Conservation (phyloP, 2,888 invertebrate genomes). For the Drosophila imparisetae region DNA sequence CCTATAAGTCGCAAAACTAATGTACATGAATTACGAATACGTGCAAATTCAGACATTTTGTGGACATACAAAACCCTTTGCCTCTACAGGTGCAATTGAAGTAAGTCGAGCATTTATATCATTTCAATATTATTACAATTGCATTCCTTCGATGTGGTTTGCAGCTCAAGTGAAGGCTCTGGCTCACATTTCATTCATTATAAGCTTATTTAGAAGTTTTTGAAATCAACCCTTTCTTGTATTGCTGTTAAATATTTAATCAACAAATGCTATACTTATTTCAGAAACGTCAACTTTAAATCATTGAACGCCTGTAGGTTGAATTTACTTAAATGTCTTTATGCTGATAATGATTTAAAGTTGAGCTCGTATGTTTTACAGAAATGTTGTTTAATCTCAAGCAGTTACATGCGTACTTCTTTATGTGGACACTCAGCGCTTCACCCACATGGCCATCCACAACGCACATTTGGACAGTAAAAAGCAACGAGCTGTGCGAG, state of each 20-base stretch:
- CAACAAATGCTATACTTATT: not conserved
- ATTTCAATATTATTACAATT: not conserved
- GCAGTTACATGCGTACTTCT: slow-evolving; percentile 1
- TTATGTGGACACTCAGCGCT: not conserved
- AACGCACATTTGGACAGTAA: slow-evolving; percentile 61
- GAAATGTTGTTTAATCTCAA: slow-evolving; percentile 22
- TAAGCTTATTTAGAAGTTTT: not conserved
- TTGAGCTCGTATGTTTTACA: not conserved
- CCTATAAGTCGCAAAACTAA: slow-evolving; percentile 62
- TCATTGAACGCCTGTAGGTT: not conserved
- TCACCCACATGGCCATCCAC: slow-evolving; percentile 28
- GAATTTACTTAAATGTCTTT: not conserved
- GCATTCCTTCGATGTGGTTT: not conserved
- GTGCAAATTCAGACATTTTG: slow-evolving; percentile 48
- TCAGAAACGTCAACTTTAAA: not conserved
- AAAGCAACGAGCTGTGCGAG: slow-evolving; percentile 80
- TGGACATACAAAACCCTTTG: not conserved
- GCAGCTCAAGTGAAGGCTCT: too few species aligned
- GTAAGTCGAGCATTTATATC: not conserved
- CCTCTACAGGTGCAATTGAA: slow-evolving; percentile 44
- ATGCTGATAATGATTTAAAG: slow-evolving; percentile 3
- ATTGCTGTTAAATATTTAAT: not conserved
- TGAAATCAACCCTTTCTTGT: not conserved
- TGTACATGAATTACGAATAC: slow-evolving; percentile 54
- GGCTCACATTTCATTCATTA: not conserved